Conservation (phyloP, 2,797 vertebrate genomes). For the Sebastes taczanowskii region DNA sequence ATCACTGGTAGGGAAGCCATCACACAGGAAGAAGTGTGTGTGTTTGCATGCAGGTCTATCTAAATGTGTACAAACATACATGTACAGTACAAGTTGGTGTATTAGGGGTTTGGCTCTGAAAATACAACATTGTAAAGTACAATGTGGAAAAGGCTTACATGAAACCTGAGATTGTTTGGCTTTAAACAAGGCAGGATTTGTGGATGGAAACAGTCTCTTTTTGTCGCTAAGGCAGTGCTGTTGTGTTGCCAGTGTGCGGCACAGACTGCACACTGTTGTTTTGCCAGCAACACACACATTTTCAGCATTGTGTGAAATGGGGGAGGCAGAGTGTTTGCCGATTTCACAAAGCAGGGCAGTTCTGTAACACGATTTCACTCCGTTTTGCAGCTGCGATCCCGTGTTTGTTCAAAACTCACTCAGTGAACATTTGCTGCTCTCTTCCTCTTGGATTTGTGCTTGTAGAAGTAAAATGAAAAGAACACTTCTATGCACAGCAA, state of each 20-base stretch:
- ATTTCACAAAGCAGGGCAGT: slow-evolving; percentile 30
- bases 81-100: not conserved
- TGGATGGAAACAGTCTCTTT: not conserved
- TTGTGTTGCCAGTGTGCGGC: not conserved
- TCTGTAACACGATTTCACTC: slow-evolving; percentile 18
- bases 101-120: not conserved
- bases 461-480: slow-evolving; percentile 1
- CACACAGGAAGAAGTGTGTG: not conserved
- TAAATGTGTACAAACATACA: not conserved
- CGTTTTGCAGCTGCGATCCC: slow-evolving; percentile 31
- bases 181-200: not conserved
- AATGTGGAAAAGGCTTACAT: not conserved
- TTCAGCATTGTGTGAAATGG: not conserved
- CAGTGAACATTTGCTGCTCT: slow-evolving; percentile 5
- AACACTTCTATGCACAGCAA: slow-evolving; percentile 11
- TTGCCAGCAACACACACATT: slow-evolving; percentile 26
- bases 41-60: not conserved
- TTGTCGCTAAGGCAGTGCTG: not conserved
- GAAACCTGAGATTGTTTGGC: not conserved
- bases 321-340: slow-evolving; percentile 9
- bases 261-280: slow-evolving; percentile 5
- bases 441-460: slow-evolving; percentile 16
- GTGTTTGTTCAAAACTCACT: slow-evolving; percentile 23
- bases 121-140: not conserved
- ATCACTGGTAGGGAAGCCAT: slow-evolving; percentile 60